These are phyloP conservation scores for Hirtodrosophila alboralis DNA, from an alignment of 2,888 invertebrate species.

Conservation along the genomic window DNA sequence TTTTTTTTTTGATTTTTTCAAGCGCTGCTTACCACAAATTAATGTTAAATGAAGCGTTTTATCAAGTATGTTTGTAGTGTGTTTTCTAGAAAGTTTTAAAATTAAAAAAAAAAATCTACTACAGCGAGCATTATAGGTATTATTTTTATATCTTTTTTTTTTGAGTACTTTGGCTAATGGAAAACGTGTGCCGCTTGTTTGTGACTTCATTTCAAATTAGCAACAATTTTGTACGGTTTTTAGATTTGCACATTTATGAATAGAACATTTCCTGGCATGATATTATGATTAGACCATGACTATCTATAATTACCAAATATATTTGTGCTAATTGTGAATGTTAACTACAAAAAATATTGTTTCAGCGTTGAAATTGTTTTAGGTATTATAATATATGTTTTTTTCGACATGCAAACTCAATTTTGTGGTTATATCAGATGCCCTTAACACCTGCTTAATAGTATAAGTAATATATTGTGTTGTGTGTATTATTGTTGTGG, in stretches of 20 bases:
- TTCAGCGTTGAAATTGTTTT: not conserved
- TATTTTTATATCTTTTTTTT: slow-evolving; percentile 3
- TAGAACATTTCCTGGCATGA: slow-evolving; percentile 31
- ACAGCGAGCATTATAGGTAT: not conserved
- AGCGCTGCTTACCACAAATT: slow-evolving; percentile 40
- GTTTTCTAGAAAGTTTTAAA: slow-evolving; percentile 20
- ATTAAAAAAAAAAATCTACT: slow-evolving; percentile 1
- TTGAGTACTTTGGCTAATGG: slow-evolving; percentile 28
- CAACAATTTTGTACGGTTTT: slow-evolving; percentile 18
- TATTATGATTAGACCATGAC: slow-evolving; percentile 31
- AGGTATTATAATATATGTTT: too few species aligned
- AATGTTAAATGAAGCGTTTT: slow-evolving; percentile 28
- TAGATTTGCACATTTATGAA: slow-evolving; percentile 8
- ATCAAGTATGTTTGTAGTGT: slow-evolving; percentile 12
- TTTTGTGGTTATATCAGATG: slow-evolving; percentile 15
- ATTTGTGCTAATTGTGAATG: slow-evolving; percentile 3
- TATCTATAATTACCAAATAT: slow-evolving; percentile 22
- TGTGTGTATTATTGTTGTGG: slow-evolving; percentile 7
- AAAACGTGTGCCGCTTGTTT: slow-evolving; percentile 31
- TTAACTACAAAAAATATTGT: not conserved
- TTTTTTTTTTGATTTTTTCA: slow-evolving; percentile 29
- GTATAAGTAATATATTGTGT: too few species aligned
- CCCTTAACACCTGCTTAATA: slow-evolving; percentile 20
- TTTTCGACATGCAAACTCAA: slow-evolving; percentile 10
- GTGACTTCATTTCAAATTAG: slow-evolving; percentile 29